Conservation (phyloP, 2,797 vertebrate species). For the Eospalax fontanierii region DNA sequence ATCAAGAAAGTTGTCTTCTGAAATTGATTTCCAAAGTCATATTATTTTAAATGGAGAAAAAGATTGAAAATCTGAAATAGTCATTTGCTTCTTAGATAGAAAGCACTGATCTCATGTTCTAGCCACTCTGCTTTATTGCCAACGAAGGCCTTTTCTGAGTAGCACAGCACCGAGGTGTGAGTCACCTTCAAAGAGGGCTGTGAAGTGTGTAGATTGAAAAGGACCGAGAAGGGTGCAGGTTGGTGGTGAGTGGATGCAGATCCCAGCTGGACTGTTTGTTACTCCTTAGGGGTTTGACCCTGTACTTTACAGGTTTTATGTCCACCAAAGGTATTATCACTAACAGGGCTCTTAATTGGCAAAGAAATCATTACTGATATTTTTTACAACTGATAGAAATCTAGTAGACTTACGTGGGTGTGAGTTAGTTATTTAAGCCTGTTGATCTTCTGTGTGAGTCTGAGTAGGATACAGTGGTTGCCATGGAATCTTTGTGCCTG, state of each 20-base stretch:
- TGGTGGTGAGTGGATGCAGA: not conserved
- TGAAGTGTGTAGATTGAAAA: not conserved
- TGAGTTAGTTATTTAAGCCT: slow-evolving; percentile 81
- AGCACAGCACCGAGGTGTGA: slow-evolving; percentile 53
- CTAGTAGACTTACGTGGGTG: slow-evolving; percentile 75
- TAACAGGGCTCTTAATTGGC: slow-evolving; percentile 60
- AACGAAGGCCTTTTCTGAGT: slow-evolving; percentile 18
- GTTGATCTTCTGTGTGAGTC: slow-evolving; percentile 79
- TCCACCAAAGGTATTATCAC: slow-evolving; percentile 64
- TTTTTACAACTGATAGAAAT: slow-evolving; percentile 80
- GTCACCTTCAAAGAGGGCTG: slow-evolving; percentile 17
- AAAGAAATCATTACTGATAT: slow-evolving; percentile 77
- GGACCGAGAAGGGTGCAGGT: not conserved
- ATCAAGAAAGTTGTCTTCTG: slow-evolving; percentile 69
- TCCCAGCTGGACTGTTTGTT: not conserved
- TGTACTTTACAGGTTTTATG: slow-evolving; percentile 68
- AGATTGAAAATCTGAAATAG: slow-evolving; percentile 44
- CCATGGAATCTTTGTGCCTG: slow-evolving; percentile 84
- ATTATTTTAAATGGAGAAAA: slow-evolving; percentile 76
- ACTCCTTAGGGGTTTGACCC: slow-evolving; percentile 57
- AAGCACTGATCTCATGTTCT: slow-evolving; percentile 32
- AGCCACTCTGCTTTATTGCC: slow-evolving; percentile 55
- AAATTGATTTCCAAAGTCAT: slow-evolving; percentile 53
- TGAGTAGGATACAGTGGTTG: slow-evolving; percentile 82
- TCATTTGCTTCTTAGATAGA: slow-evolving; percentile 57